Evolutionary conservation across 2,113 vertebrate species (phyloP).

Genomic region (Cnemophilus loriae): DNA sequence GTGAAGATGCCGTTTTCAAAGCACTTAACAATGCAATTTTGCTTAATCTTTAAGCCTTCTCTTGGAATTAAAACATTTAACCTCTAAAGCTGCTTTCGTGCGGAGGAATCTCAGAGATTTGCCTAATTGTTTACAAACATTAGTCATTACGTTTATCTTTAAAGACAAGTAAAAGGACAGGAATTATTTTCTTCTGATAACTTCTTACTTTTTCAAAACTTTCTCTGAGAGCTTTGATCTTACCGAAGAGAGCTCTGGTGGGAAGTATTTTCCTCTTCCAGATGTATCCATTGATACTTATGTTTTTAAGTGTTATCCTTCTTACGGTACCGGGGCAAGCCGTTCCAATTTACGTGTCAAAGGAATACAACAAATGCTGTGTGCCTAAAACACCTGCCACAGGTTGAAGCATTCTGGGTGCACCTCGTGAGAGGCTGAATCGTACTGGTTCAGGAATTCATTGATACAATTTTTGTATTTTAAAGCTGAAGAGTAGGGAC

Average conservation of each 20-base stretch:
- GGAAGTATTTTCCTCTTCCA: not conserved
- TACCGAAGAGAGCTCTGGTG: not conserved
- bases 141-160: constrained; percentile 4
- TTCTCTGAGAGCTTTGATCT: not conserved
- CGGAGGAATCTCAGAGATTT: constrained; percentile 16
- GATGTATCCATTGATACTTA: not conserved
- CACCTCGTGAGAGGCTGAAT: not conserved
- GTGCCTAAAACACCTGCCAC: not conserved
- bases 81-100: constrained; percentile 1
- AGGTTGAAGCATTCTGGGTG: not conserved
- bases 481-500: not conserved
- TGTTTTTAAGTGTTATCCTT: not conserved
- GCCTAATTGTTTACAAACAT: not conserved
- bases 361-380: not conserved
- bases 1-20: not conserved
- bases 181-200: not conserved
- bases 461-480: not conserved
- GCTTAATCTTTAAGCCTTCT: not conserved
- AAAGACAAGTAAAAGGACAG: not conserved
- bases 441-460: not conserved
- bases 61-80: constrained; percentile 5
- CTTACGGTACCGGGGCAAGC: not conserved
- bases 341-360: not conserved
- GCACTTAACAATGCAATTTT: not conserved
- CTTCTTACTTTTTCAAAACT: not conserved